Conservation (phyloP, 1,140 invertebrate species). For the Homalodisca vitripennis region DNA sequence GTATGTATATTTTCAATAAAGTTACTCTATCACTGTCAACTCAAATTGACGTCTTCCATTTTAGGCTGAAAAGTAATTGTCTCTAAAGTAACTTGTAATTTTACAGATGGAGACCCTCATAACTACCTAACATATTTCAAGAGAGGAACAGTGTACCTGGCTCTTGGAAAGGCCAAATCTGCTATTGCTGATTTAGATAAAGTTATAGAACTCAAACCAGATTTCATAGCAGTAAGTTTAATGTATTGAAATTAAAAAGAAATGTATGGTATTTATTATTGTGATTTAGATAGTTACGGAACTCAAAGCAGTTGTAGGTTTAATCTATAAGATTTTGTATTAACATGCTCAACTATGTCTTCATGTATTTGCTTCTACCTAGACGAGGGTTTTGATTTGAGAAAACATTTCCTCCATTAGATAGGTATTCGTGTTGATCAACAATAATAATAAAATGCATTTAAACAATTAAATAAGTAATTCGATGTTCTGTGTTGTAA, state of each 20-base stretch:
- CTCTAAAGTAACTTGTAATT: too few relatives aligned
- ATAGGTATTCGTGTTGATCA: too few relatives aligned
- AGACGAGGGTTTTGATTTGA: too few relatives aligned
- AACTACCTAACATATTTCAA: conserved; percentile 96
- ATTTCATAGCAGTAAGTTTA: conserved; percentile 76
- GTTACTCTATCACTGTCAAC: too few relatives aligned
- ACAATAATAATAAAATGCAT: too few relatives aligned
- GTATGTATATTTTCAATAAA: conserved; percentile 5
- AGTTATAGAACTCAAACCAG: conserved; percentile 91
- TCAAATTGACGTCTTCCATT: too few relatives aligned
- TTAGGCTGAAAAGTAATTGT: too few relatives aligned
- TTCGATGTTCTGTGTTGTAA: too few relatives aligned
- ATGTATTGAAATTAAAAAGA: not conserved
- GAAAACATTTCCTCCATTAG: too few relatives aligned
- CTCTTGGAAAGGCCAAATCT: conserved; percentile 92
- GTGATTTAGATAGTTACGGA: not conserved
- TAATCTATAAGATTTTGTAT: not conserved
- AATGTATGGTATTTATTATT: too few relatives aligned
- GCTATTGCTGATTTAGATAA: conserved; percentile 91
- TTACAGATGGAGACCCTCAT: conserved; percentile 88
- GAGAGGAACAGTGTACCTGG: conserved; percentile 95
- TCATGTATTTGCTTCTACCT: not conserved
- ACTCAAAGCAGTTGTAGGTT: not conserved
- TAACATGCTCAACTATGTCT: not conserved
- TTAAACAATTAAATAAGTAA: too few relatives aligned